Base-by-base conservation (phyloP, 2,888 invertebrate species). In the Malachius bipustulatus region DNA sequence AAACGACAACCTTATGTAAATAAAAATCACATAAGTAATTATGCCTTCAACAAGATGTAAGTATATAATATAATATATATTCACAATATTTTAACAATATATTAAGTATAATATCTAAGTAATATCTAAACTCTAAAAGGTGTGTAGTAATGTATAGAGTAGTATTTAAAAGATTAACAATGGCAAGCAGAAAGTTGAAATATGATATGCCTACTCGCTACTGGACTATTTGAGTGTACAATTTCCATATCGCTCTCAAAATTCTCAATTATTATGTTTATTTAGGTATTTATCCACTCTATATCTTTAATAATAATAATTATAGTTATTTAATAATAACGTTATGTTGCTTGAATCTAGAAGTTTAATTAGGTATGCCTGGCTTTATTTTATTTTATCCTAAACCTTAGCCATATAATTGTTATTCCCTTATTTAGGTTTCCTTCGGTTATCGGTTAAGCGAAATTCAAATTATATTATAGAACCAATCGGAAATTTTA, bases 181-280 rank as follows among this genome's bases (percentile, higher is more conserved):
- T 53, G 47, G 16, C 14, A 50, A 54, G 51, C 50, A 47, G 50
- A 49, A 51, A 51, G 39, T 43, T 46, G 47, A 51, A 49, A 48
- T 52, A 49, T 56, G 55, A 56, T 56, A 58, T 55, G 57, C 57
- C 58, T 58, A 58, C 47, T 42, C 28, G 39, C 55, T 59, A 57
- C 54, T 57, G 57, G 56, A 57, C 57, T 59, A 57, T 50, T 52
- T 47, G 39, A 39, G 35, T 39, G 38, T 44, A 41, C 46, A 42
- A 8, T 6, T 19, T 19, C n/a, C 24, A 8, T n/a, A 8, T n/a
- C 24, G n/a, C n/a, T 19, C 24, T 19, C 24, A 19, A 6, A 19
- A 19, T 19, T 19, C 6, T 19, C n/a, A 48, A 39, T 46, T 45
- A 43, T 44, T 40, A 37, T 38, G 32, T 41, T 43, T 39, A 19